A percentile compares a stretch with the other conserved stretches of the same genome.
phyloP scores from a whole-genome alignment of 2,113 vertebrate species.

The Panthera leo region DNA sequence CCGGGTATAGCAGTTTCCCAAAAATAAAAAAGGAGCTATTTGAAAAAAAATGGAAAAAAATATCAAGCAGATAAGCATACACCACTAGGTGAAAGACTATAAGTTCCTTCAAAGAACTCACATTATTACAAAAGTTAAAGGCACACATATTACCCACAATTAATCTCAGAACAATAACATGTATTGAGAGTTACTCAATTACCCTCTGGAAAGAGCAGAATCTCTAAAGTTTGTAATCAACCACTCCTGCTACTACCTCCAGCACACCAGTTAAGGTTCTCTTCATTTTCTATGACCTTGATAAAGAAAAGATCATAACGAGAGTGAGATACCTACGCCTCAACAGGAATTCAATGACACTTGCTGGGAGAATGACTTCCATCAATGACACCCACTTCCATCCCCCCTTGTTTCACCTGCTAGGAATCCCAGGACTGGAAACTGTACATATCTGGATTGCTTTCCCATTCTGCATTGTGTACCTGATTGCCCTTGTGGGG shows the following conservation, averaged over 20 bases:
- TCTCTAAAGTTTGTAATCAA: background rate
- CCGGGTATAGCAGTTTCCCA: background rate
- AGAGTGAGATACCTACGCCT: background rate
- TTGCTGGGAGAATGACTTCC: background rate
- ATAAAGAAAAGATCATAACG: background rate
- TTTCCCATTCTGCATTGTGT: conserved; percentile 50
- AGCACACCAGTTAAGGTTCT: too few species aligned
- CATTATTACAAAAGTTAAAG: background rate
- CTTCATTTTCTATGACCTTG: background rate
- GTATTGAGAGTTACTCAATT: background rate
- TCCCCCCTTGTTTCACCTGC: background rate
- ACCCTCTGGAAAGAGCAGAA: background rate
- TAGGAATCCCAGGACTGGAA: conserved; percentile 28
- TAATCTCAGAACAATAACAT: background rate
- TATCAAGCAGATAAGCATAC: background rate
- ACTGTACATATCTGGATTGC: background rate
- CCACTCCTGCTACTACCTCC: background rate
- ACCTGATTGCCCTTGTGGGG: conserved; percentile 45
- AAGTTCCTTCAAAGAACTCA: background rate
- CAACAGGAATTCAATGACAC: background rate
- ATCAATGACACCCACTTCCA: background rate
- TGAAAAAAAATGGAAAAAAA: background rate
- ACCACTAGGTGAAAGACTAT: background rate
- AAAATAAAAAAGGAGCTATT: background rate
- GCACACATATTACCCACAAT: too few species aligned